These are phyloP conservation scores for Zaprionus ornatus DNA, from an alignment of 1,140 invertebrate species.

Conservation along the genomic window DNA sequence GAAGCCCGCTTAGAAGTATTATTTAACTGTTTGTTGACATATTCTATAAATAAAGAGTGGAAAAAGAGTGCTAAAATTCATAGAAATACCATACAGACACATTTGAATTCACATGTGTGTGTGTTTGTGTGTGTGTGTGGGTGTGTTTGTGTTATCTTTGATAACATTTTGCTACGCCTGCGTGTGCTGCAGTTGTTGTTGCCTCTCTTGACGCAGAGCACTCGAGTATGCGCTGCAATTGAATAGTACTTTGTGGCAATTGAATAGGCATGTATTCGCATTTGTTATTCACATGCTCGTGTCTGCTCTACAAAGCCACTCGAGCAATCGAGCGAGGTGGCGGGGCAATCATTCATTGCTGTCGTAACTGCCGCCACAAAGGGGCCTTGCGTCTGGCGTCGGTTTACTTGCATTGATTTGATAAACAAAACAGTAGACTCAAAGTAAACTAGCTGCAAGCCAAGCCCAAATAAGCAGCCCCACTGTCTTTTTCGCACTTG, in stretches of 20 bases:
- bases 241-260: background rate
- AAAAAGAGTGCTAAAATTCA: background rate
- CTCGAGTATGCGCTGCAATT: background rate
- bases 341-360: background rate
- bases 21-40: background rate
- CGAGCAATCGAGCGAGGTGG: background rate
- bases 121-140: too few species aligned
- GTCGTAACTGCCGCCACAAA: slow-evolving; percentile 20
- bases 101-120: too few species aligned
- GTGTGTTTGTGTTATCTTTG: background rate
- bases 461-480: slow-evolving; percentile 7
- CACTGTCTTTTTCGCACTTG: background rate
- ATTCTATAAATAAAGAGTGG: too few species aligned
- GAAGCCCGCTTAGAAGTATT: background rate
- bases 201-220: slow-evolving; percentile 13
- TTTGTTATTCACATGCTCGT: background rate
- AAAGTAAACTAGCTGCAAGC: slow-evolving; percentile 49
- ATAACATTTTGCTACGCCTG: background rate
- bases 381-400: slow-evolving; percentile 33
- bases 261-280: slow-evolving; percentile 4
- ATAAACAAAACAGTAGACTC: background rate
- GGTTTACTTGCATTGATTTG: slow-evolving; percentile 57
- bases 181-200: slow-evolving; percentile 8
- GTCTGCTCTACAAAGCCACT: slow-evolving; percentile 6
- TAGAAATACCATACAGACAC: too few species aligned